Base-by-base conservation (phyloP, 1,140 invertebrate species). In the Oscheius sp. region DNA sequence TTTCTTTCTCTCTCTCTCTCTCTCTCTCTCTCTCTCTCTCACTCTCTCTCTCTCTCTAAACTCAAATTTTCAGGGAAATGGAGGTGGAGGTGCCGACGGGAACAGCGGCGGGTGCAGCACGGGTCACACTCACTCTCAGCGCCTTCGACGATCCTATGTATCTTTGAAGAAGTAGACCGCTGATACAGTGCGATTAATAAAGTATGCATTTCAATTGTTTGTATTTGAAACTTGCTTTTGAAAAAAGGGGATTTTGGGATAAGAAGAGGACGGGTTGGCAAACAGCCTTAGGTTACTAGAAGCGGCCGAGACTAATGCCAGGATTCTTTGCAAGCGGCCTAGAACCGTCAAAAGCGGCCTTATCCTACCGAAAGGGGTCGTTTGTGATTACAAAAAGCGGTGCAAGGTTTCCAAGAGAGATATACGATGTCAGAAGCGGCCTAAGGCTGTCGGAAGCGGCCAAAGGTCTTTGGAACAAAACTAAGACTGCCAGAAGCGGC, bases 131-230 rank as follows among this genome's bases (percentile, higher is more conserved):
- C n/a, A 77, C 58, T 34, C 34, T 81, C 20, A 46, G 36, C 34
- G 71, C 79, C 31, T 80, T 72, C 49, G 79, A 80, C 66, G 79
- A 80, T 76, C 76, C 80, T 23, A 65, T 82, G 55, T 80, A 80
- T 67, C 61, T 80, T 46, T 80, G 62, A 80, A 34, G 59, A 34
- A 67, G 75, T 38, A 28, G n/a, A 42, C 26, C 68, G 26, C 26
- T 29, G 72, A 78, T 34, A 61, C 13, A 3, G 32, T 3, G 10
- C 32, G n/a, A 35, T 49, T n/a, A 10, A 45, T 23, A 45, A 45
- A 23, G 18, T 45, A 18, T 23, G 23, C 18, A 45, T 45, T 15
- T 18, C 23, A 18, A 45, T 45, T 23, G 23, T 45, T 23, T 45
- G 23, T 23, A 45, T 45, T 23, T 45, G 42, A 45, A 45, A 18